Evolutionary conservation across 1,140 invertebrate genomes (phyloP), one percentile per base, ranked within the genome.

Genomic region (Drosophila ananassae): DNA sequence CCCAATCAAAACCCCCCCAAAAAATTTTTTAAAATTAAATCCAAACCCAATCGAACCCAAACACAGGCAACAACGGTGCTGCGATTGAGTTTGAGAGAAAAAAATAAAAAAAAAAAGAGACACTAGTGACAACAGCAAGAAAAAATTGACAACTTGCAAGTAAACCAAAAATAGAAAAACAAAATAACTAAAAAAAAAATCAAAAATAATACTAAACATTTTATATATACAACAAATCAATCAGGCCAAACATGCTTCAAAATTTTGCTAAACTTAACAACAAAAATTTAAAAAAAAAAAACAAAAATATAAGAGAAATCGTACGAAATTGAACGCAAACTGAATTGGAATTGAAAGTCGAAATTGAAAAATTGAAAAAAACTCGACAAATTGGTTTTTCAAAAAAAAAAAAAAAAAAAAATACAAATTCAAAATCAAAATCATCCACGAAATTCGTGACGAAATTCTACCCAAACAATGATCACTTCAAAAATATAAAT

Each of bases 221-320:
- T 80, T 79, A 79, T 79, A 83, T 83, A 82, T 83, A 79, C 68
- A 81, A 91, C 89, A 91, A 91, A 91, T 91, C 90, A 91, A 91
- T 91, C 90, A 91, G 90, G 90, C 90, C 90, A 91, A 91, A 91
- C 77, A 90, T 90, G 83, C 91, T 91, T 91, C 90, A 90, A 91
- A 91, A 91, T 91, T 91, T 83, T 85, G 81, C 81, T 78, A 79
- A 79, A 75, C 44, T 47, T 47, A 47, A 47, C 44, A 7, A 58
- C 48, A 57, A 56, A 48, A 61, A 41, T 7, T 8, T 8, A 55
- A 53, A 7, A 5, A 13, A 41, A 17, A 44, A 39, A 60, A 50
- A 67, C n/a, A 61, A 34, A 46, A 48, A 32, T 37, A 44, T 55
- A 39, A 68, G 17, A 68, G 21, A 52, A 61, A 61, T 25, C 44